Conservation (phyloP, 2,888 invertebrate species). For the Nemurella pictetii region DNA sequence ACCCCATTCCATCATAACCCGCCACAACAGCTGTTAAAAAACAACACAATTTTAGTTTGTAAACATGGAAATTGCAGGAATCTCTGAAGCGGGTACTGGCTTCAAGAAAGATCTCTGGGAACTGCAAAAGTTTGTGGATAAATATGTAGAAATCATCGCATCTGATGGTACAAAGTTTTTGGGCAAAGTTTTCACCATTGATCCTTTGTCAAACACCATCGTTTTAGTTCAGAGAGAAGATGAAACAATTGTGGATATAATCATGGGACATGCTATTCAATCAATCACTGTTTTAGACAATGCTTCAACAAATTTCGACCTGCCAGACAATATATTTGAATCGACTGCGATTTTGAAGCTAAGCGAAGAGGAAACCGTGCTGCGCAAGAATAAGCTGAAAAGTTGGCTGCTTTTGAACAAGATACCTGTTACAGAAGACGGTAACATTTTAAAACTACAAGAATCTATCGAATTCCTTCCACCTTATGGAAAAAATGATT, state of each 20-base stretch:
- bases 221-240: slow-evolving; percentile 30
- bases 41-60: no score
- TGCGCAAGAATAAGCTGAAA: slow-evolving; percentile 45
- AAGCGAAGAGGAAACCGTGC: slow-evolving; percentile 25
- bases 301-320: neutral
- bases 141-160: slow-evolving; percentile 30
- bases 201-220: slow-evolving; percentile 34
- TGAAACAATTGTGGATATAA: slow-evolving; percentile 21
- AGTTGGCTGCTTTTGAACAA: slow-evolving; percentile 51
- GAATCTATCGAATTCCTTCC: slow-evolving; percentile 50
- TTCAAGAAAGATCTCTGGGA: slow-evolving; percentile 26
- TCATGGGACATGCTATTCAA: slow-evolving; percentile 36
- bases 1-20: no score
- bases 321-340: neutral
- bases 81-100: neutral
- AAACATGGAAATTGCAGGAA: neutral
- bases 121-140: slow-evolving; percentile 29
- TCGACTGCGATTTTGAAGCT: neutral
- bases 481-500: slow-evolving; percentile 51
- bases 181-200: slow-evolving; percentile 37
- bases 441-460: slow-evolving; percentile 49
- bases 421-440: slow-evolving; percentile 50
- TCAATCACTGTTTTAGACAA: neutral
- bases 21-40: no score
- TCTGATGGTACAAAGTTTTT: slow-evolving; percentile 21